Evolutionary conservation across 1,140 invertebrate species (phyloP).

Genomic region (Sarcophaga peregrina): DNA sequence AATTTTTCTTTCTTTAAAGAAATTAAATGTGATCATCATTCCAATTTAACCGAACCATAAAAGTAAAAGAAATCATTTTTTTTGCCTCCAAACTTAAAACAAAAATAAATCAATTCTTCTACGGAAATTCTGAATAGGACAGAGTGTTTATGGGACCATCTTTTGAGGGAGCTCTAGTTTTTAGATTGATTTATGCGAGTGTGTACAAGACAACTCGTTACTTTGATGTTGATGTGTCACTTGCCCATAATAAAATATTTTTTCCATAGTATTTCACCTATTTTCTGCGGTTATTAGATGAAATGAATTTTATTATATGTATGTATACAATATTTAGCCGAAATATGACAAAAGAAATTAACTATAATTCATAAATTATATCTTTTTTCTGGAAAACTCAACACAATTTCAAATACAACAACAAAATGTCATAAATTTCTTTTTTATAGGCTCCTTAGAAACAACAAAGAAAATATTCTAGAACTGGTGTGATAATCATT

Average conservation of each 20-base stretch:
- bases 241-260: constrained; percentile 13
- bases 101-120: not conserved
- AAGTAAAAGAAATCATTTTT: too few species aligned
- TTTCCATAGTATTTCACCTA: not conserved
- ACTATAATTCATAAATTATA: not conserved
- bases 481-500: too few species aligned
- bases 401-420: too few species aligned
- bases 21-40: constrained; percentile 27
- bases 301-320: not conserved
- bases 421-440: too few species aligned
- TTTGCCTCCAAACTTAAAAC: too few species aligned
- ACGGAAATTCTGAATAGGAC: not conserved
- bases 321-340: too few species aligned
- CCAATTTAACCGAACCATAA: not conserved
- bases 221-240: constrained; percentile 24
- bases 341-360: not conserved
- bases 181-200: constrained; percentile 5
- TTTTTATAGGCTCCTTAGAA: too few species aligned
- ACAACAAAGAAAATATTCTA: too few species aligned
- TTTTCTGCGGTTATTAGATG: too few species aligned
- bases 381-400: not conserved
- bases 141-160: not conserved
- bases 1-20: not conserved
- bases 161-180: not conserved
- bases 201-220: not conserved